Evolutionary conservation across 2,113 vertebrate species (phyloP), one percentile per base, ranked within the genome.

Genomic region (Austrofundulus limnaeus): DNA sequence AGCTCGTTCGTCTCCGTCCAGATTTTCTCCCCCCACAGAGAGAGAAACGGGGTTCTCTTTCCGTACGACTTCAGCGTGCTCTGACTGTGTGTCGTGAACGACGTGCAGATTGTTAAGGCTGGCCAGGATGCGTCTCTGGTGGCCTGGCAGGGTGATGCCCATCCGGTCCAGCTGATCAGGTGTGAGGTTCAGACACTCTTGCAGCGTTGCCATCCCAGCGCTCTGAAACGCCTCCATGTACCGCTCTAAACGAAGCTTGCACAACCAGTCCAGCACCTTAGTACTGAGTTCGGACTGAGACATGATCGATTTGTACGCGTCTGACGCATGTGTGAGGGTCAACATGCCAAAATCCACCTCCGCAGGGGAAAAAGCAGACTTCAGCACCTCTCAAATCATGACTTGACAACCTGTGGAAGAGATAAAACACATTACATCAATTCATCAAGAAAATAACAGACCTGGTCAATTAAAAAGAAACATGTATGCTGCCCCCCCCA

Each of bases 121-220:
- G 0, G 94, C 88, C 21, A 98, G 83, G 61, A 98, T 94, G 42
- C 96, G 95, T 53, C 92, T 93, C 64, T 91, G 94, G 68, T 98
- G 96, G 1, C 96, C 96, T 0, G 96, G 94, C 53, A 95, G 89
- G 1, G 80, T 55, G 64, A 98, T 85, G 0, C 96, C 96, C 21
- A 96, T 92, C 25, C 1, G 80, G 58, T 93, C 80, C 25, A 98
- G 86, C 3, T 66, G 83, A 20, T 90, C 85, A 0, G 90, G 78
- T 0, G 88, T 94, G 66, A 97, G 88, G 28, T 62, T 77, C 42
- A 73, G 90, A 80, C 95, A 96, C 5, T 95, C 93, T 3, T 71
- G 59, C 14, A 94, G 72, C 0, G 80, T 85, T 17, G 68, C 6
- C 20, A 95, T 83, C 1, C 92, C 92, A 0, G 83, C 81, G 15